Evolutionary conservation across 2,888 invertebrate species (phyloP).

Genomic region (Cabera pusaria): DNA sequence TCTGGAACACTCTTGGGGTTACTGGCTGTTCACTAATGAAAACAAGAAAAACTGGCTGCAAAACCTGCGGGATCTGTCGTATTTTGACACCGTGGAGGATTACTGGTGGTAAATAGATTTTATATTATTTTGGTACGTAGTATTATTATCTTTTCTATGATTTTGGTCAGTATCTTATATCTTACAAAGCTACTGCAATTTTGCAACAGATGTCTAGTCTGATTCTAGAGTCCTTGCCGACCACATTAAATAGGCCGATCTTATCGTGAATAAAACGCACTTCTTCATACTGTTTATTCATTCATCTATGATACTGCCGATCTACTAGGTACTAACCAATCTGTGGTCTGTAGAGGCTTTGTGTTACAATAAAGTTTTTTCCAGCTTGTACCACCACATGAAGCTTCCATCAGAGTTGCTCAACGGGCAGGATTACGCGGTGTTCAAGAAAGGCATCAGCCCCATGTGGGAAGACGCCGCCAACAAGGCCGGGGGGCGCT

Average conservation of each 20-base stretch:
- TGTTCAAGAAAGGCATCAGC: constrained; percentile 90
- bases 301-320: no score
- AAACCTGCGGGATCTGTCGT: constrained; percentile 93
- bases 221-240: no score
- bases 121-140: no score
- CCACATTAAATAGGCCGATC: no score
- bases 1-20: constrained; percentile 94
- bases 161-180: no score
- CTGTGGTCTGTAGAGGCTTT: no score
- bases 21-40: constrained; percentile 95
- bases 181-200: no score
- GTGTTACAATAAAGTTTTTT: constrained; percentile 32
- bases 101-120: constrained; percentile 99
- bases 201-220: no score
- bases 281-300: no score
- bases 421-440: constrained; percentile 89
- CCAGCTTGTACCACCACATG: constrained; percentile 93
- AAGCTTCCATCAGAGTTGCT: constrained; percentile 91
- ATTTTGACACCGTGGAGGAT: constrained; percentile 97
- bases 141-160: no score
- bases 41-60: constrained; percentile 95
- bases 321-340: no score
- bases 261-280: no score
- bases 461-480: constrained; percentile 97
- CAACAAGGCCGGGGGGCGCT: constrained; percentile 93